phyloP scores from a whole-genome alignment of 2,797 vertebrate species.

The Helostoma temminkii region DNA sequence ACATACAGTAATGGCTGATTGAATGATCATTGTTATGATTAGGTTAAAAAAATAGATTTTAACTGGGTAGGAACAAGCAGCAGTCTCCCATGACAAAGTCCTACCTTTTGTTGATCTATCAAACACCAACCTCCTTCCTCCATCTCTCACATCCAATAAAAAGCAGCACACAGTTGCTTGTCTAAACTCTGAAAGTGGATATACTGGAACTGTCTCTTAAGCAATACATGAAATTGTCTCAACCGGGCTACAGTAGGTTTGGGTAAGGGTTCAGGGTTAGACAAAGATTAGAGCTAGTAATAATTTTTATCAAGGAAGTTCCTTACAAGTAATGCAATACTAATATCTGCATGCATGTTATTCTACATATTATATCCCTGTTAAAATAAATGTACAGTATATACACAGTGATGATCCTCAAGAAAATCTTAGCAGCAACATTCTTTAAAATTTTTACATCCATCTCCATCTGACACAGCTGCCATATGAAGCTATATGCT shows the following conservation, averaged over 20 bases:
- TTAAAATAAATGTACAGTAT: constrained; percentile 29
- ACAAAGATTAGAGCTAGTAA: constrained; percentile 31
- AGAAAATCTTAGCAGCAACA: constrained; percentile 39
- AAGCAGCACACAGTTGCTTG: not conserved
- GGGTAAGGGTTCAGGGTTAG: constrained; percentile 24
- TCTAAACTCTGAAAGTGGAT: not conserved
- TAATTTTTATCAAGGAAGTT: constrained; percentile 29
- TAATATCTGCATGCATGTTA: not conserved
- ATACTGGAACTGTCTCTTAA: not conserved
- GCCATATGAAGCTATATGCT: too few species aligned
- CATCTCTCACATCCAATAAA: not conserved
- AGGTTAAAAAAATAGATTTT: too few species aligned
- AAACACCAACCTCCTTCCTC: too few species aligned
- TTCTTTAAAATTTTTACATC: constrained; percentile 68
- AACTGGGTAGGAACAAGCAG: too few species aligned
- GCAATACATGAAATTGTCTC: not conserved
- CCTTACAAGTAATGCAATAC: constrained; percentile 31
- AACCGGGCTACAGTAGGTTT: not conserved
- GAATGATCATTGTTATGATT: too few species aligned
- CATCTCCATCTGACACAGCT: constrained; percentile 62
- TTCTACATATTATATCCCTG: constrained; percentile 12
- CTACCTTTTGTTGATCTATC: too few species aligned
- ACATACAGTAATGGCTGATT: too few species aligned
- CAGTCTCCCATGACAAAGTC: too few species aligned
- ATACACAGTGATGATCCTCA: constrained; percentile 19